Base-by-base conservation (phyloP, 1,140 invertebrate species). In the Steinernema khuongi region DNA sequence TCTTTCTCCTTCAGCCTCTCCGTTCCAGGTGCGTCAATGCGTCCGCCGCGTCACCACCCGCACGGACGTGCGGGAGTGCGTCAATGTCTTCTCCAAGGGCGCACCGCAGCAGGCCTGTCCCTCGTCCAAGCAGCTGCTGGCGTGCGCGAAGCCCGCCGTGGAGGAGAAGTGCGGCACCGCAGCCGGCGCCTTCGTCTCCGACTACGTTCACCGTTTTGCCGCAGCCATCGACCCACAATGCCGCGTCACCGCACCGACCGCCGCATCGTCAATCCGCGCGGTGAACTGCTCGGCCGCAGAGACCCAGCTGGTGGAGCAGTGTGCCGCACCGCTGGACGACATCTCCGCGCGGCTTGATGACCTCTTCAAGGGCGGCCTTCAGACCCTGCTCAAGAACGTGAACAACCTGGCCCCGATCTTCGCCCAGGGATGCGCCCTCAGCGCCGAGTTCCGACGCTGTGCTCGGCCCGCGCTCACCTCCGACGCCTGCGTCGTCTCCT, bases 351-450 rank as follows among this genome's bases (percentile, higher is more conserved):
- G 78, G 60, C 43, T 83, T 28, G 83, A 83, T 31, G 74, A 83
- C 28, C 66, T 83, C 30, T 83, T 83, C 73, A 68, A 85, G 31
- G 82, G 83, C 0, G 81, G 83, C 19, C 72, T 84, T 18, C 82
- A 83, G 67, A 70, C 74, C 2, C 68, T 83, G n/a, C 77, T 83
- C 50, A 85, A 83, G 70, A 83, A 83, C 69, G 70, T 85, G 41
- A 83, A 83, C 66, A 77, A 72, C 43, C 68, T 83, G 17, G 83
- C 83, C n/a, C 83, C 83, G 33, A 73, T 83, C 19, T 83, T 83
- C 68, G 81, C 81, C 1, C 80, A 83, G 36, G 81, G 83, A 11
- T 83, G 82, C 33, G 79, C 79, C 68, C 43, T 83, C 1, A 79
- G 77, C 11, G 22, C 28, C 18, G 68, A 80, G 22, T 84, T 84